Evolutionary conservation across 2,113 vertebrate genomes (phyloP), one percentile per base, ranked within the genome.

Genomic region (Mormyrus lacerda): DNA sequence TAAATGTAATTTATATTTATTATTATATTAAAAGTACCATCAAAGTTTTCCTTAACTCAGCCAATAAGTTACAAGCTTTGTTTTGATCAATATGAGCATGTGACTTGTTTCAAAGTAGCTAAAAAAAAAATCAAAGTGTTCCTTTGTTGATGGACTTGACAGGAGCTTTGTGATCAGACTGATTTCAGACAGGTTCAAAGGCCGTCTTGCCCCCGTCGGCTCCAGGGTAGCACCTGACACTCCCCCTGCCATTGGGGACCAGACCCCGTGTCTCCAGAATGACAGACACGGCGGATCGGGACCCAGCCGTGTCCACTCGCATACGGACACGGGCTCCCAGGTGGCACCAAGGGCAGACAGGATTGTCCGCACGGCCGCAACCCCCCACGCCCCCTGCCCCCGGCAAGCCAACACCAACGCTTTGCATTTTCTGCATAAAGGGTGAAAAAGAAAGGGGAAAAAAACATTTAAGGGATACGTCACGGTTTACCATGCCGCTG

Each of bases 251-350:
- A 79, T 51, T 17, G 11, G 89, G 89, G 89, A 90, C 87, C 51
- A 19, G 58, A 82, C 86, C 27, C 69, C 15, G 13, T 47, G 73
- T 24, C 19, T 45, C n/a, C 8, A 21, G 48, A 87, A 21, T 90
- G 89, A 90, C 44, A 69, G 89, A 83, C 53, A 88, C 24, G 2
- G 11, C 50, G 65, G 11, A 21, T 21, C 35, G 69, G 31, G 86
- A 42, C 65, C 55, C 13, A 39, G 65, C 27, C 35, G 31, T 83
- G 53, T 69, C 89, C 39, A 61, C 53, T 39, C 82, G n/a, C 31
- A n/a, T 27, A 47, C 45, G 86, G 65, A 88, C 50, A 83, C 17
- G 73, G 76, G 48, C 86, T 86, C 89, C 87, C 87, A 88, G 86
- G 73, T 88, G 87, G 89, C 53, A 35, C 19, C 19, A 7, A 31